phyloP scores from a whole-genome alignment of 2,797 vertebrate genomes.

The Heteromormyrus szaboi region DNA sequence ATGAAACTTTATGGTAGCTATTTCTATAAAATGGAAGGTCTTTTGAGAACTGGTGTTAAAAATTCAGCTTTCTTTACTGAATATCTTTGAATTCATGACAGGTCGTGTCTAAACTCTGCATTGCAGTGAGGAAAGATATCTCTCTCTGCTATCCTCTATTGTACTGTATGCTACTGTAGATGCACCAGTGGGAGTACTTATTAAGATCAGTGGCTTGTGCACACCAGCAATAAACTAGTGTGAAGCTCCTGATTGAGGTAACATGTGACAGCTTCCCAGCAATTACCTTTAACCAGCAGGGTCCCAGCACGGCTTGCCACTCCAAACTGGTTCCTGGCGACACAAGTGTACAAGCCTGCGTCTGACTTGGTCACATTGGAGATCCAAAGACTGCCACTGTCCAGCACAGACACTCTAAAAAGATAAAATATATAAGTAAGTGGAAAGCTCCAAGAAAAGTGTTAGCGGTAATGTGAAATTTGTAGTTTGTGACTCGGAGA shows the following conservation, averaged over 20 bases:
- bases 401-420: constrained; percentile 73
- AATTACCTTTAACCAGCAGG: constrained; percentile 84
- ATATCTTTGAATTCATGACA: not conserved
- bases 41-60: not conserved
- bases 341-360: constrained; percentile 81
- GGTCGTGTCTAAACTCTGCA: not conserved
- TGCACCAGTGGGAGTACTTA: not conserved
- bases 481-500: not conserved
- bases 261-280: constrained; percentile 20
- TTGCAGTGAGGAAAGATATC: not conserved
- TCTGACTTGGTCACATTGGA: constrained; percentile 81
- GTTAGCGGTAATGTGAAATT: not conserved
- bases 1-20: not conserved
- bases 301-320: constrained; percentile 85
- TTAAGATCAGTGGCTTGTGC: not conserved
- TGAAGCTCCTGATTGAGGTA: not conserved
- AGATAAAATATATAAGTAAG: not conserved
- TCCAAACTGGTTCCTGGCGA: constrained; percentile 89
- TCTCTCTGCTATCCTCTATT: not conserved
- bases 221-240: not conserved
- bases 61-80: not conserved
- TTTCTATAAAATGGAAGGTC: not conserved
- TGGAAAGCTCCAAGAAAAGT: not conserved
- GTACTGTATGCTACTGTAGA: not conserved
- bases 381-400: constrained; percentile 82